A percentile compares a stretch with the other conserved stretches of the same genome.
phyloP scores from a whole-genome alignment of 2,888 invertebrate genomes.

The Coleophora deauratella region DNA sequence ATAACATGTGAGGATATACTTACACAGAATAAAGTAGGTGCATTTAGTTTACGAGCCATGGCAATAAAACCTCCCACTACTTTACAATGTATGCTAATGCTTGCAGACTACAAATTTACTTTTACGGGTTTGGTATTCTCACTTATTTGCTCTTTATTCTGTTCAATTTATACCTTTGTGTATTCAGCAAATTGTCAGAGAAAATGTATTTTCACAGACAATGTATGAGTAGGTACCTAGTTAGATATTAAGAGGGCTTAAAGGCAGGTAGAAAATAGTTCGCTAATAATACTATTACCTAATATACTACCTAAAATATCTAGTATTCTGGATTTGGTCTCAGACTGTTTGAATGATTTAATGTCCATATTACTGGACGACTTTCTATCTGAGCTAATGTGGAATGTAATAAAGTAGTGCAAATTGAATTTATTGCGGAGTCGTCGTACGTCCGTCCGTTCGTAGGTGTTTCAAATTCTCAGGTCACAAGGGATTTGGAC shows the following conservation, averaged over 20 bases:
- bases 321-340: no score
- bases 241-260: no score
- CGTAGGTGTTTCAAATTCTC: no score
- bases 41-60: slow-evolving; percentile 21
- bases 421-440: slow-evolving; percentile 4
- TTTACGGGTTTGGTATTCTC: slow-evolving; percentile 23
- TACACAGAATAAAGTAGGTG: no score
- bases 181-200: neutral
- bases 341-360: no score
- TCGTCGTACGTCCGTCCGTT: no score
- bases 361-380: neutral
- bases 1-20: no score
- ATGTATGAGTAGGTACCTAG: no score
- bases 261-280: no score
- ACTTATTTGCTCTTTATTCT: neutral
- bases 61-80: slow-evolving; percentile 29
- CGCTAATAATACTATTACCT: no score
- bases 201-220: neutral
- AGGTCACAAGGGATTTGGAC: no score
- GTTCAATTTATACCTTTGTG: neutral
- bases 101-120: slow-evolving; percentile 26
- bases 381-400: neutral
- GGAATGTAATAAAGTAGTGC: neutral
- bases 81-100: slow-evolving; percentile 36
- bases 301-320: no score